Evolutionary conservation across 2,113 vertebrate genomes (phyloP).

Genomic region (Hirundichthys speculiger): DNA sequence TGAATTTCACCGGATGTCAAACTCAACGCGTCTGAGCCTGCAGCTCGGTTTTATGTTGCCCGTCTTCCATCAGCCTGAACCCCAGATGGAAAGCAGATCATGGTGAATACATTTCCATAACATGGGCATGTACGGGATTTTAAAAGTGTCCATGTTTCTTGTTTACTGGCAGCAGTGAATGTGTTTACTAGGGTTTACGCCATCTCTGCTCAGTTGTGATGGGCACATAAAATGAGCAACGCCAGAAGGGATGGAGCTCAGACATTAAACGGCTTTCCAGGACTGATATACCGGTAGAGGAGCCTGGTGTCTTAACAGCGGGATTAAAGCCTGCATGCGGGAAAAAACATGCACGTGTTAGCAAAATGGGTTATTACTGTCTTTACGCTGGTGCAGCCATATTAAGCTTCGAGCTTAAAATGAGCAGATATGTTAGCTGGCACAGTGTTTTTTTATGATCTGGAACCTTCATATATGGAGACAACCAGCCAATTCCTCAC

Average conservation of each 20-base stretch:
- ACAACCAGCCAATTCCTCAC: no score
- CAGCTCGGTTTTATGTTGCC: no score
- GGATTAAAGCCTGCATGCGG: background rate
- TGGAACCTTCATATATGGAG: no score
- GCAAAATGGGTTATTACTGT: background rate
- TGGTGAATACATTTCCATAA: no score
- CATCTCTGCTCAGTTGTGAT: slow-evolving; percentile 1
- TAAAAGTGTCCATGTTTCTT: no score
- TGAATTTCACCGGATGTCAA: background rate
- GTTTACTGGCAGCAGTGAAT: no score
- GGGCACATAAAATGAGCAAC: background rate
- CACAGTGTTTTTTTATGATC: no score
- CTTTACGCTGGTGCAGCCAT: background rate
- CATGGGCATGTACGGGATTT: no score
- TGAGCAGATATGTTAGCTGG: no score
- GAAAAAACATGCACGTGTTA: background rate
- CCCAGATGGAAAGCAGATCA: no score
- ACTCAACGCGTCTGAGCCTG: background rate
- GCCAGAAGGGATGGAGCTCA: background rate
- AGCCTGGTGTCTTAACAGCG: background rate
- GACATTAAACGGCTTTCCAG: background rate
- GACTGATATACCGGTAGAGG: background rate
- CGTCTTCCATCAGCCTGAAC: no score
- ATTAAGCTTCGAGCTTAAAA: background rate
- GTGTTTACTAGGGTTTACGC: background rate